Conservation (phyloP, 2,113 vertebrate genomes). For the Progne subis region DNA sequence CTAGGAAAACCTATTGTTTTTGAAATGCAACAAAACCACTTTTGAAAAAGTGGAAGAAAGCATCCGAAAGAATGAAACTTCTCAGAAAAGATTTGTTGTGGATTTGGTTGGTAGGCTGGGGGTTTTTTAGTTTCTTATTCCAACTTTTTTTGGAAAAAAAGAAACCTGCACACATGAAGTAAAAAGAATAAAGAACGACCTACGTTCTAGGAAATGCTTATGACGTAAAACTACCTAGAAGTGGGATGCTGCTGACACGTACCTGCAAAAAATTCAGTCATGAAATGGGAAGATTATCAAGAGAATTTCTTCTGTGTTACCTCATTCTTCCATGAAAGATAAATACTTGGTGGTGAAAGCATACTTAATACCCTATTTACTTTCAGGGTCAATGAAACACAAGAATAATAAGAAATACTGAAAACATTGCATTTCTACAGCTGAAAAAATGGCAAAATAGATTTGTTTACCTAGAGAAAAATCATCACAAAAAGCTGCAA, state of each 20-base stretch:
- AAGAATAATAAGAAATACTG: not conserved
- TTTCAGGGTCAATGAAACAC: not conserved
- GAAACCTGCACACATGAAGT: not conserved
- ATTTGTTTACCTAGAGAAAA: not conserved
- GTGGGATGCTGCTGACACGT: not conserved
- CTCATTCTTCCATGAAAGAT: not conserved
- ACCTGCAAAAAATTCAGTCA: not conserved
- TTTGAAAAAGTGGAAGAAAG: not conserved
- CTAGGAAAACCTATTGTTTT: not conserved
- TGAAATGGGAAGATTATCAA: not conserved
- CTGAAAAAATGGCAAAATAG: not conserved
- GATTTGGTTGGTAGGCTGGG: not conserved
- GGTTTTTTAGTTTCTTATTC: not conserved
- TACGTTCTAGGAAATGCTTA: not conserved
- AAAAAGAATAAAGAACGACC: not conserved
- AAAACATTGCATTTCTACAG: not conserved
- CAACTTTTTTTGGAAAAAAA: not conserved
- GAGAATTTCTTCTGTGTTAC: not conserved
- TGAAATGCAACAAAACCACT: not conserved
- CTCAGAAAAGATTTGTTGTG: not conserved
- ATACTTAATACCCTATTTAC: constrained; percentile 1
- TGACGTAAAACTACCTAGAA: not conserved
- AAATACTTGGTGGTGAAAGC: not conserved
- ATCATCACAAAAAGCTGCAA: not conserved
- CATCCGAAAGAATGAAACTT: not conserved